Base-by-base conservation (phyloP, 2,797 vertebrate species). In the Etheostoma nigrum region DNA sequence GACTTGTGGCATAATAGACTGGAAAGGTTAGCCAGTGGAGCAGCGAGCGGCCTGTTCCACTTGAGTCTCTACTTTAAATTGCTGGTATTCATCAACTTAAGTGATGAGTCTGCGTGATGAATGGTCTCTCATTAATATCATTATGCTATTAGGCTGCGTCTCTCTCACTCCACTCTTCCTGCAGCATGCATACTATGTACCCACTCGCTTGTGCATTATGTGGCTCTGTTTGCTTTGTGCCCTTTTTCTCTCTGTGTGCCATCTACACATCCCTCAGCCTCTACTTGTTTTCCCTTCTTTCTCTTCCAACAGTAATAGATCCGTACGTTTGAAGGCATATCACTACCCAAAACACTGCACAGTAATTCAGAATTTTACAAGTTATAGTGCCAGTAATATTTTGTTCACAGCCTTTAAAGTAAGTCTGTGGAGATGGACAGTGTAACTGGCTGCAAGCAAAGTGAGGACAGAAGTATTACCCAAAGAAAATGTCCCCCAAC, bases 41-140 rank as follows among this genome's bases (percentile, higher is more conserved):
- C 90, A 81, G 85, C 30, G 6, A 77, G 86, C 84, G 76, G 75
- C 85, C 76, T 83, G 91, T 92, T 93, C 82, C 89, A 91, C 89
- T 86, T 65, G 65, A 88, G 91, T 86, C 88, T 84, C 86, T 88
- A 45, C 86, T 85, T 88, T 87, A 93, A 92, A 93, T 93, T 89
- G 88, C 89, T 88, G 82, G 89, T 91, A 93, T 94, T 93, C 91
- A 93, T 94, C 92, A 93, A 89, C 85, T 81, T 92, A 93, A 93
- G 88, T 91, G 92, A 94, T 92, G 91, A 93, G 90, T 89, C 85
- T 8, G 74, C 79, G 73, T 93, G 91, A 94, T 93, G 87, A 92
- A 93, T 91, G 87, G 82, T 69, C 79, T 68, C 91, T 92, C 91
- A 88, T 94, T 93, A 94, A 93, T 92, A 91, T 92, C 90, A 92